Percentiles rank a stretch among this genome's conserved stretches.
phyloP scores from a whole-genome alignment of 2,797 vertebrate species.

The Tragelaphus oryx region DNA sequence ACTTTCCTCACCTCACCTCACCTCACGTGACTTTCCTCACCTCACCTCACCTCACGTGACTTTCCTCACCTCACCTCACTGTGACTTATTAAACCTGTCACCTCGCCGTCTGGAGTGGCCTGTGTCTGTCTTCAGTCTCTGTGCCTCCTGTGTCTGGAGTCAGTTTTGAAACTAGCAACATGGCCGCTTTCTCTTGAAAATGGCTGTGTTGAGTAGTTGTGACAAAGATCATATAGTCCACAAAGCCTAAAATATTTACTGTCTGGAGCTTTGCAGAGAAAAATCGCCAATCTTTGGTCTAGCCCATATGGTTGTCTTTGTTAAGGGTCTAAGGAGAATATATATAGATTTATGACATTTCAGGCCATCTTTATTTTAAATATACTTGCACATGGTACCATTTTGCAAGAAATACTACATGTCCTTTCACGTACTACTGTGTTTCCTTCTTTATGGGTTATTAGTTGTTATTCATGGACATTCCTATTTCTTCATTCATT shows the following conservation, averaged over 20 bases:
- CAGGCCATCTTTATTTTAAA: not conserved
- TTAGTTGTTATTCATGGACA: not conserved
- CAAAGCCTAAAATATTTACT: slow-evolving; percentile 28
- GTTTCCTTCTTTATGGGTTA: not conserved
- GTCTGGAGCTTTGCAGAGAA: not conserved
- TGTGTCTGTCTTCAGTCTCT: not conserved
- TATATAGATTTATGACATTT: not conserved
- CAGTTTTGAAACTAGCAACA: not conserved
- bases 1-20: not conserved
- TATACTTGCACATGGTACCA: not conserved
- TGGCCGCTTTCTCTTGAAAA: not conserved
- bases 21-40: not conserved
- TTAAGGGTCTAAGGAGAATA: not conserved
- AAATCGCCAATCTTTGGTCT: not conserved
- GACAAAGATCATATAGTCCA: not conserved
- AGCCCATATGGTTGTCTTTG: not conserved
- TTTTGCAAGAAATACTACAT: not conserved
- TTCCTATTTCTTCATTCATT: not conserved
- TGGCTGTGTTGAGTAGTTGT: not conserved
- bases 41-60: not conserved
- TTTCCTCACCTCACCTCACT: not conserved
- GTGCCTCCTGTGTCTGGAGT: not conserved
- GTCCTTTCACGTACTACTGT: not conserved
- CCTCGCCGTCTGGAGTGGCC: not conserved
- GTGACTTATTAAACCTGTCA: not conserved